Conservation (phyloP, 2,888 invertebrate genomes). For the Meiosimyza decipiens region DNA sequence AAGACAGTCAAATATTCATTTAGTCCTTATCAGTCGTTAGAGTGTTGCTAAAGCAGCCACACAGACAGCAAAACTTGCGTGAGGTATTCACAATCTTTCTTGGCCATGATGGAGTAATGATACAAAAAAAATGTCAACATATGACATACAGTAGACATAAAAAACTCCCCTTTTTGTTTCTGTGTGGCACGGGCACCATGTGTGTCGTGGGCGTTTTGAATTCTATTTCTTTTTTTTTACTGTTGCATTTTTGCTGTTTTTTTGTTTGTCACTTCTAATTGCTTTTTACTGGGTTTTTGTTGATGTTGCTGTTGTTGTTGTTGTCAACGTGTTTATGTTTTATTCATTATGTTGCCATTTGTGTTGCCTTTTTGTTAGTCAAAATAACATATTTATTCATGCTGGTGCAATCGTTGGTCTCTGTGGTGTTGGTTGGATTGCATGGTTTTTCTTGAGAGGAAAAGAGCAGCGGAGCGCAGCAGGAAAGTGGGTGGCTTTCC, state of each 20-base stretch:
- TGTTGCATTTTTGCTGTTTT: neutral
- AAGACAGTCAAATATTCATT: slow-evolving; percentile 11
- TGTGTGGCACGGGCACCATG: slow-evolving; percentile 5
- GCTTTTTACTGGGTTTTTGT: slow-evolving; percentile 19
- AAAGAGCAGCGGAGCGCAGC: neutral
- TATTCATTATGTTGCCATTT: neutral
- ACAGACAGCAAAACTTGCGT: neutral
- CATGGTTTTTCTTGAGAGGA: neutral
- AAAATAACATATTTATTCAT: neutral
- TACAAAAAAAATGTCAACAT: slow-evolving; percentile 27
- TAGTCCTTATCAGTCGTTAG: slow-evolving; percentile 9
- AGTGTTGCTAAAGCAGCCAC: neutral
- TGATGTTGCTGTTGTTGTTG: neutral
- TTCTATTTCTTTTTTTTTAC: slow-evolving; percentile 1
- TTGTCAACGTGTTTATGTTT: slow-evolving; percentile 7
- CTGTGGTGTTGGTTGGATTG: neutral
- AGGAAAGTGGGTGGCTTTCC: neutral
- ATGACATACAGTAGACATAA: slow-evolving; percentile 3
- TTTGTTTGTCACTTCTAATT: slow-evolving; percentile 23
- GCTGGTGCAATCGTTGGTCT: neutral
- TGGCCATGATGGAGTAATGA: slow-evolving; percentile 12
- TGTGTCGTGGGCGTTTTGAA: slow-evolving; percentile 4
- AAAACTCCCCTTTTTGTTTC: neutral
- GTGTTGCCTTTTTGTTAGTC: neutral
- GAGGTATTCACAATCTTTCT: slow-evolving; percentile 6